Conservation (phyloP, 2,888 invertebrate genomes). For the Tineola bisselliella region DNA sequence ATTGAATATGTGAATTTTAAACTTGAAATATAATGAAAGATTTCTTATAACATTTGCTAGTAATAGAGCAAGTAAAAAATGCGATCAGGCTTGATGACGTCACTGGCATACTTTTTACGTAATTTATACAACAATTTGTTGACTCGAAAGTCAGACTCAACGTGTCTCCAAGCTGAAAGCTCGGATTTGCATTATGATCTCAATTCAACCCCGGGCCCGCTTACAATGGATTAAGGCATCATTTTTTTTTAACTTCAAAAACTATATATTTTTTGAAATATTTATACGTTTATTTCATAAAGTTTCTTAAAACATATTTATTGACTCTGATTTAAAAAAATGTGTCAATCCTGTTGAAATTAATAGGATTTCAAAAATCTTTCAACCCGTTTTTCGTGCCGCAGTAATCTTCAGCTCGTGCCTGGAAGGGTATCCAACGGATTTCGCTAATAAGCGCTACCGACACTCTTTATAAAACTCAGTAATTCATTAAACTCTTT, state of each 20-base stretch:
- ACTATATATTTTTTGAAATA: no score
- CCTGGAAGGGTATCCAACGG: conserved; percentile 9
- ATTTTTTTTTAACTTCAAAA: not conserved
- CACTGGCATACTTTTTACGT: not conserved
- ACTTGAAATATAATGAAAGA: not conserved
- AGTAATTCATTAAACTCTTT: not conserved
- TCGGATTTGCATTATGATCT: conserved; percentile 2
- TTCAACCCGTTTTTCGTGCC: not conserved
- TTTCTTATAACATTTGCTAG: not conserved
- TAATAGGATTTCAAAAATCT: not conserved
- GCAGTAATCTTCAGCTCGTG: conserved; percentile 11
- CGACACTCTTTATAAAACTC: not conserved
- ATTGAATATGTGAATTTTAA: not conserved
- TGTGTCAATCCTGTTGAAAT: not conserved
- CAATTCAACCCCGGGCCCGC: not conserved
- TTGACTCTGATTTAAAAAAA: not conserved
- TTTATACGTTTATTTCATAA: no score
- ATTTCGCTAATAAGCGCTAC: conserved; percentile 7
- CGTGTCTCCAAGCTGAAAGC: not conserved
- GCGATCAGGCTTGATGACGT: not conserved
- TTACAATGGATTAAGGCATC: not conserved
- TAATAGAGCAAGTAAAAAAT: not conserved
- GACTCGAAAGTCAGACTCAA: not conserved
- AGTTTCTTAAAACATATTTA: no score
- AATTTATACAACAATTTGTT: conserved; percentile 4